Evolutionary conservation across 2,797 vertebrate species (phyloP), one percentile per base, ranked within the genome.

Genomic region (Bryconaethiops microstoma): DNA sequence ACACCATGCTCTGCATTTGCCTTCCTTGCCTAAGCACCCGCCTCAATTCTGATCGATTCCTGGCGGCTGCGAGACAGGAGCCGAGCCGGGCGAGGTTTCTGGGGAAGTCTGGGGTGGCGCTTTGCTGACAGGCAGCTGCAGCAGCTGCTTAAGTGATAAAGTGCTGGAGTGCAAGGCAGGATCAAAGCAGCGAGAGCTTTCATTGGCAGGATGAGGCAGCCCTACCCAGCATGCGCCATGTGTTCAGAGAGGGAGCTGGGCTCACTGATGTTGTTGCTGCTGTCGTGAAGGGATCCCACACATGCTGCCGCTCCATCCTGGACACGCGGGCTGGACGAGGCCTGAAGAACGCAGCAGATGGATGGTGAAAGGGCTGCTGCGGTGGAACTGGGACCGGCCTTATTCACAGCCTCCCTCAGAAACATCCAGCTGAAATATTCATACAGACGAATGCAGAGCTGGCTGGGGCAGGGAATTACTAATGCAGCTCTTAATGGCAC

Each of bases 101-200:
- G 39, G 40, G 45, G 35, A 29, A 76, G 39, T 81, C 16, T 29
- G 64, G 82, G 55, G 48, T 67, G 86, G 86, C 86, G 88, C 88
- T 88, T 88, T 35, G 79, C 83, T 92, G 92, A 91, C 89, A 89
- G 84, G 77, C 86, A 87, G 83, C 71, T 77, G 80, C 85, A 79
- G 17, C 83, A 90, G 85, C 82, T 92, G 86, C 86, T 81, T 86
- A 88, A 88, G 87, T 84, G 83, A 87, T 87, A 80, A 85, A 78
- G 80, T 78, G 82, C 76, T 90, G 83, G 86, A 76, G 84, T 85
- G 82, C 80, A 79, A 82, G 74, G 68, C 13, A 42, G 79, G 87
- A 93, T 92, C 88, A 92, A 90, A 92, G 89, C 76, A 77, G 83
- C 57, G 40, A 83, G 87, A 84, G 88, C 79, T 87, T 90, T 92